Percentiles rank a stretch among this genome's conserved stretches.
Evolutionary conservation across 2,888 invertebrate species (phyloP).

Genomic region (Hydropsyche betteni): DNA sequence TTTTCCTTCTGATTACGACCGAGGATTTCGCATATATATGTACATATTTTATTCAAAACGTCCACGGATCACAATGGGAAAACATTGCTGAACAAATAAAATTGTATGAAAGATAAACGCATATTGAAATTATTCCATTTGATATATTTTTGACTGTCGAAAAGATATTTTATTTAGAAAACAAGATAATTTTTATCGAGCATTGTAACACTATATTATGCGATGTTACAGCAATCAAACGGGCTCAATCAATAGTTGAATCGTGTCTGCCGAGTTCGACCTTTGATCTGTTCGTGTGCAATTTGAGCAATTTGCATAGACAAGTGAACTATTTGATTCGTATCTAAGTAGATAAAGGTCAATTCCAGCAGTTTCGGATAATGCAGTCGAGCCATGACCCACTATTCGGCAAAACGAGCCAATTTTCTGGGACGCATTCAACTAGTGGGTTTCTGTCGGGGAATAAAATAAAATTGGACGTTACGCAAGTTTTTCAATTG

Average conservation of each 20-base stretch:
- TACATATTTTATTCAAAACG: slow-evolving; percentile 11
- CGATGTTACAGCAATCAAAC: neutral
- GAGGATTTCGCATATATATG: no score
- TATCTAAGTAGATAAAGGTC: slow-evolving; percentile 17
- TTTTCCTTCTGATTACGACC: no score
- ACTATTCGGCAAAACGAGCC: neutral
- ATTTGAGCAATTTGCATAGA: slow-evolving; percentile 8
- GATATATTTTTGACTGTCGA: neutral
- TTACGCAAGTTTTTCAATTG: no score
- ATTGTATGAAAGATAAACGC: no score
- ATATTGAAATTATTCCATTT: no score
- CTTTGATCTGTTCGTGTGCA: slow-evolving; percentile 20
- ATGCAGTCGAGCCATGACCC: slow-evolving; percentile 18
- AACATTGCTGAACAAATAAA: neutral
- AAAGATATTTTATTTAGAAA: no score
- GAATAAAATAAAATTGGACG: no score
- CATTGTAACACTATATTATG: no score
- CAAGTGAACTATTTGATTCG: slow-evolving; percentile 9
- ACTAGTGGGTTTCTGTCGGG: slow-evolving; percentile 7
- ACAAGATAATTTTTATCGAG: no score
- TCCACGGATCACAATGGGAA: neutral
- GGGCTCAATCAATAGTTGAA: neutral
- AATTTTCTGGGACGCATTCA: slow-evolving; percentile 11
- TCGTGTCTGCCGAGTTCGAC: neutral
- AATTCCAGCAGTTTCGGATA: slow-evolving; percentile 1